A percentile compares a stretch with the other conserved stretches of the same genome.
Conservation (phyloP, 2,797 vertebrate genomes). For the Scleropages formosus region DNA sequence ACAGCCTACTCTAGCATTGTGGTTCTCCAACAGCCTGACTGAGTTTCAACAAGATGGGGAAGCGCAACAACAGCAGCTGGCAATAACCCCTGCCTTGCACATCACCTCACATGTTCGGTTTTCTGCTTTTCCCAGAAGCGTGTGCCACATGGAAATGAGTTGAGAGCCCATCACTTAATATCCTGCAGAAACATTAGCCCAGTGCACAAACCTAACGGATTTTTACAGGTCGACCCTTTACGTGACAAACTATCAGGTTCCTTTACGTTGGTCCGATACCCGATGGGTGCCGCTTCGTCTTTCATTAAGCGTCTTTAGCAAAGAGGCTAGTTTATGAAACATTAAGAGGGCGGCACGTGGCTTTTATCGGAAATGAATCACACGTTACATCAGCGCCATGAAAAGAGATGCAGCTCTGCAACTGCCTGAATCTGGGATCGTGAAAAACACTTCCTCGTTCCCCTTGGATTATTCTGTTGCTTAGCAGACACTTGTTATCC, state of each 20-base stretch:
- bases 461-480: background rate
- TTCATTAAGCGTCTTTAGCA: background rate
- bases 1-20: background rate
- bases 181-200: background rate
- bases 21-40: background rate
- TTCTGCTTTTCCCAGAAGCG: background rate
- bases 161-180: background rate
- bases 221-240: background rate
- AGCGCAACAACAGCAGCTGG: background rate
- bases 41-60: background rate
- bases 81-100: background rate
- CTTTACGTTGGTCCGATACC: background rate
- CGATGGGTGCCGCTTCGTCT: background rate
- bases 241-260: background rate
- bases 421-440: conserved; percentile 36
- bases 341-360: conserved; percentile 34
- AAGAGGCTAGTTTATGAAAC: background rate
- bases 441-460: conserved; percentile 42
- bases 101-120: background rate
- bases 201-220: background rate
- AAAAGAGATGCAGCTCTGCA: conserved; percentile 31
- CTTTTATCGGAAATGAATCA: conserved; percentile 50
- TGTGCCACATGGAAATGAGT: background rate
- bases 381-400: conserved; percentile 34
- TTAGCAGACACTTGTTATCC: background rate